Evolutionary conservation across 2,888 invertebrate genomes (phyloP).

Genomic region (Mylabris sibirica): DNA sequence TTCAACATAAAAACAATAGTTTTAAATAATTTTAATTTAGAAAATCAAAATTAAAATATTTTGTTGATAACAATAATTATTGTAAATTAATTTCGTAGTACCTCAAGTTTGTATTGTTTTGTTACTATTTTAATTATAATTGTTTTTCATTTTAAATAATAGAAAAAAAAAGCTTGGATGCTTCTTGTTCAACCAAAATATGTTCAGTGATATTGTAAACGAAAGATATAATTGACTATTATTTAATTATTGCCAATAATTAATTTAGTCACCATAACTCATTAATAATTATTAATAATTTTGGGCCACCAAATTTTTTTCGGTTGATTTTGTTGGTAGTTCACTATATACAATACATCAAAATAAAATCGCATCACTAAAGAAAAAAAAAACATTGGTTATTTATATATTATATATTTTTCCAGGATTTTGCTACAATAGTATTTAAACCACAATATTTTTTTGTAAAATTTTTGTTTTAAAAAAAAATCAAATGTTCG

Average conservation of each 20-base stretch:
- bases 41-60: too few species aligned
- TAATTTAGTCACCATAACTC: too few species aligned
- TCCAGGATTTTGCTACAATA: too few species aligned
- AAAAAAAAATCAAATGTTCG: neutral
- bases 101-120: too few species aligned
- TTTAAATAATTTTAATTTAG: conserved; percentile 11
- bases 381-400: too few species aligned
- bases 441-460: too few species aligned
- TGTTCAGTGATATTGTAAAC: conserved; percentile 13
- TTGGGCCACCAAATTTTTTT: conserved; percentile 26
- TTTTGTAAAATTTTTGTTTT: neutral
- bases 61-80: neutral
- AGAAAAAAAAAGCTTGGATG: neutral
- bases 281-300: too few species aligned
- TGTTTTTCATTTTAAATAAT: too few species aligned
- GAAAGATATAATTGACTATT: conserved; percentile 19
- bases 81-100: too few species aligned
- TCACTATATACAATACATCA: neutral
- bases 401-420: too few species aligned
- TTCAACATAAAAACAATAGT: conserved; percentile 57
- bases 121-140: too few species aligned
- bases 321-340: neutral
- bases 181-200: conserved; percentile 4
- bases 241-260: conserved; percentile 20
- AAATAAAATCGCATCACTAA: too few species aligned